Evolutionary conservation across 2,113 vertebrate species (phyloP).

Genomic region (Thryonomys swinderianus): DNA sequence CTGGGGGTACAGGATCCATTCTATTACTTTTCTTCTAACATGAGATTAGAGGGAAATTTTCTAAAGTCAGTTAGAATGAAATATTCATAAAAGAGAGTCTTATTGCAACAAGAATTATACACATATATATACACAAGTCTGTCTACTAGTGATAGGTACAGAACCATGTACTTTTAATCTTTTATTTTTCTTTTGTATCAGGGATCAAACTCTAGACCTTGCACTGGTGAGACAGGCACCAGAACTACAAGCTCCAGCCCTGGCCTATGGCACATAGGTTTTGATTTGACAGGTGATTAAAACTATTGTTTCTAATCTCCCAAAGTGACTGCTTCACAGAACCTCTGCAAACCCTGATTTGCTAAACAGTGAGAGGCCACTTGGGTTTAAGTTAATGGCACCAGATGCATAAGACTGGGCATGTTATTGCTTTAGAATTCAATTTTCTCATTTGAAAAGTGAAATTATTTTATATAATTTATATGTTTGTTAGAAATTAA

Average conservation of each 20-base stretch:
- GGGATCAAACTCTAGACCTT: too few species aligned
- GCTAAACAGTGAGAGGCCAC: neutral
- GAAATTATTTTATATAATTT: neutral
- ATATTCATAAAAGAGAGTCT: constrained; percentile 19
- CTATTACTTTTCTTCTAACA: constrained; percentile 7
- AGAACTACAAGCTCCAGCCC: too few species aligned
- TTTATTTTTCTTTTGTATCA: neutral
- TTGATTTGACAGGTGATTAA: neutral
- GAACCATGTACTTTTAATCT: constrained; percentile 64
- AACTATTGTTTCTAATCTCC: neutral
- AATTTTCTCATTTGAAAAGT: constrained; percentile 13
- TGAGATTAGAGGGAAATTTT: constrained; percentile 52
- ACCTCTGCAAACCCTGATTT: neutral
- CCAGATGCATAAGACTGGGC: neutral
- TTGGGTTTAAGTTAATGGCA: neutral
- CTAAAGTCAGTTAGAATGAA: neutral
- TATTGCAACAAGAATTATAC: neutral
- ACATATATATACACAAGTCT: neutral
- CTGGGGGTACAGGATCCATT: neutral
- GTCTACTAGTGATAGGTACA: constrained; percentile 6
- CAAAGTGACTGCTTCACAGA: neutral
- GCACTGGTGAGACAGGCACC: too few species aligned
- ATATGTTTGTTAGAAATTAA: neutral
- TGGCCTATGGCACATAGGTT: neutral
- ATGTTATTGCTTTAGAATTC: neutral